Percentiles rank a stretch among this genome's conserved stretches.
Conservation (phyloP, 2,888 invertebrate genomes). For the Lithophane leautieri region DNA sequence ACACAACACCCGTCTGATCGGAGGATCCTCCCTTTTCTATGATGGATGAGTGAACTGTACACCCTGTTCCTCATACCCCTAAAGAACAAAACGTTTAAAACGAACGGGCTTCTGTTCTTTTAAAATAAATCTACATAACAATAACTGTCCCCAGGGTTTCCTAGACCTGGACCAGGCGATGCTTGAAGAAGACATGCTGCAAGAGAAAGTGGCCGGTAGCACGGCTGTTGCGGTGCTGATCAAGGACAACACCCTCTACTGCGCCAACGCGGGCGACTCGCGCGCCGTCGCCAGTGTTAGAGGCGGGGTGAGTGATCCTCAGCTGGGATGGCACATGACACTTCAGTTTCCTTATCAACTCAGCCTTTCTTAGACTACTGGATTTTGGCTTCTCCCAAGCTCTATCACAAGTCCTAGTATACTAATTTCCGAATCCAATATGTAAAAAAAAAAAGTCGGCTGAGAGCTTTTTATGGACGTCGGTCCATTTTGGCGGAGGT, state of each 20-base stretch:
- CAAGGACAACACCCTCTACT: slow-evolving; percentile 96
- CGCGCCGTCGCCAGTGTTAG: slow-evolving; percentile 97
- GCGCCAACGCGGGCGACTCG: slow-evolving; percentile 99
- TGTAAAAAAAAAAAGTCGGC: background rate
- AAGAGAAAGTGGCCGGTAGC: slow-evolving; percentile 98
- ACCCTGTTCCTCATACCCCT: no score
- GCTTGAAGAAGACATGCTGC: slow-evolving; percentile 96
- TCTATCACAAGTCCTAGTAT: background rate
- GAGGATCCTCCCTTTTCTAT: no score
- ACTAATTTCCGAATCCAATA: accelerated
- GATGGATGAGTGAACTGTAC: no score
- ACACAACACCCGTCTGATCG: no score
- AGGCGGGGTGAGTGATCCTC: slow-evolving; percentile 91
- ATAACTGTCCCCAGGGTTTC: slow-evolving; percentile 91
- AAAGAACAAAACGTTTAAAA: no score
- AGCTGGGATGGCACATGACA: background rate
- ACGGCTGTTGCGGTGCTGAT: slow-evolving; percentile 97
- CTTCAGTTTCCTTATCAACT: background rate
- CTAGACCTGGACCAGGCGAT: slow-evolving; percentile 98
- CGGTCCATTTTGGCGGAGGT: background rate
- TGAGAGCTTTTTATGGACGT: background rate
- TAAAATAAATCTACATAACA: no score
- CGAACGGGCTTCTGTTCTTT: no score
- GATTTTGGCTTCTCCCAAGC: background rate
- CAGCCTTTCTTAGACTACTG: background rate